Base-by-base conservation (phyloP, 1,140 invertebrate species). In the Aphis gossypii region DNA sequence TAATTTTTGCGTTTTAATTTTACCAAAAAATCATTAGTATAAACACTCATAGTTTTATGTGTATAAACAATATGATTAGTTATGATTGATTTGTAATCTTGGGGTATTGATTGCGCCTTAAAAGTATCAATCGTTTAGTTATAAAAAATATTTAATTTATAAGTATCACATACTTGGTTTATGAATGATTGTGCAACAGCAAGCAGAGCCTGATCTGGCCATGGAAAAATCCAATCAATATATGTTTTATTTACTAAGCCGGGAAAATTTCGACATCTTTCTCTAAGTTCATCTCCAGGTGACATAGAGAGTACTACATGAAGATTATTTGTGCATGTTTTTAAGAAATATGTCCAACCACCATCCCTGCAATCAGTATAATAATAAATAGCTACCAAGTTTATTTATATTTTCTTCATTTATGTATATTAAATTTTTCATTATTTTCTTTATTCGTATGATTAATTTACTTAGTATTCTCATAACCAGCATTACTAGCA, bases 191-290 rank as follows among this genome's bases (percentile, higher is more conserved):
- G 97, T 14, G 98, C 98, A 20, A 99, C 98, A 1, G 98, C 97
- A 86, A 97, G 96, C 35, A 99, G 95, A 5, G 98, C 98, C 95
- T 99, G 98, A 94, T 97, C 96, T 1, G 98, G 98, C 98, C 98
- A 99, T 0, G 98, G 97, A 94, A 98, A 97, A 94, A 99, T 97
- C 98, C 98, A 99, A 95, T 99, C 98, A 90, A 99, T 98, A 23
- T 97, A 98, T 7, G 98, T 98, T 95, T 98, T 98, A 95, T 98
- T 99, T 38, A 99, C 97, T 1, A 99, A 95, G 0, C 98, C 98
- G 0, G 98, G 98, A 95, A 99, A 99, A 95, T 97, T 98, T 89
- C 98, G 96, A 94, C 98, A 98, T 41, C 98, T 96, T 94, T 97
- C 97, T 48, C 98, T 96, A 68, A 99, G 96, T 18, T 97, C 96